phyloP scores from a whole-genome alignment of 2,888 invertebrate species.

The Conus canariensis region DNA sequence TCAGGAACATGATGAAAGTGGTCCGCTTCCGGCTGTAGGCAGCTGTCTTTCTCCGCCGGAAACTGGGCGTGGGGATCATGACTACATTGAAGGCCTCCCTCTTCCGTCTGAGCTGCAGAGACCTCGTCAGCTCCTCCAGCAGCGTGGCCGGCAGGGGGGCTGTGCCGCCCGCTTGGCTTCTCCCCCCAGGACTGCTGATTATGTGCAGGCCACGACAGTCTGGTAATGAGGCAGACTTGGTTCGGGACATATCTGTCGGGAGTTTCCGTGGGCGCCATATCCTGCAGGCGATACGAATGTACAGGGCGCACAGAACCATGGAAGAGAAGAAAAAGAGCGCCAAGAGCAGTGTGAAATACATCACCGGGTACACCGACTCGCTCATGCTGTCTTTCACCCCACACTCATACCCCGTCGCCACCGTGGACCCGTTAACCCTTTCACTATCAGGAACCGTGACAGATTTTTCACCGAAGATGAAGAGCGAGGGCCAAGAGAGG shows the following conservation, averaged over 20 bases:
- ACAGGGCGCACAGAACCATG: constrained; percentile 40
- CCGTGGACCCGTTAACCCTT: neutral
- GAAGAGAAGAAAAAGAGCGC: constrained; percentile 49
- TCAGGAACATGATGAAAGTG: constrained; percentile 53
- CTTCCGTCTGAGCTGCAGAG: constrained; percentile 4
- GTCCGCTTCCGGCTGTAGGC: constrained; percentile 52
- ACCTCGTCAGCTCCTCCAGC: constrained; percentile 28
- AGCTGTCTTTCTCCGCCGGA: constrained; percentile 40
- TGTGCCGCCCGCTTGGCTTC: neutral
- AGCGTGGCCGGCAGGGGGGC: neutral
- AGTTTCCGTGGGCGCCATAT: constrained; percentile 51
- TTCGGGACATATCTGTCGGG: constrained; percentile 39
- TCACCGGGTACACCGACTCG: constrained; percentile 39
- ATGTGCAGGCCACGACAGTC: constrained; percentile 36
- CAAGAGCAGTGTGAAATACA: constrained; percentile 43
- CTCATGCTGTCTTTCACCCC: constrained; percentile 33
- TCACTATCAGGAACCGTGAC: neutral
- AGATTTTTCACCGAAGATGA: constrained; percentile 39
- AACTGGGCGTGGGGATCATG: constrained; percentile 28
- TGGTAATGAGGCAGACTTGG: constrained; percentile 39
- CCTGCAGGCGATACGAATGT: constrained; percentile 45
- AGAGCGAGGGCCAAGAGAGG: constrained; percentile 48
- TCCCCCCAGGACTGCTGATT: neutral
- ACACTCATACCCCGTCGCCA: constrained; percentile 21
- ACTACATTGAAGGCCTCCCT: constrained; percentile 8